phyloP scores from a whole-genome alignment of 2,797 vertebrate species.

The Oreonectes daqikongensis region DNA sequence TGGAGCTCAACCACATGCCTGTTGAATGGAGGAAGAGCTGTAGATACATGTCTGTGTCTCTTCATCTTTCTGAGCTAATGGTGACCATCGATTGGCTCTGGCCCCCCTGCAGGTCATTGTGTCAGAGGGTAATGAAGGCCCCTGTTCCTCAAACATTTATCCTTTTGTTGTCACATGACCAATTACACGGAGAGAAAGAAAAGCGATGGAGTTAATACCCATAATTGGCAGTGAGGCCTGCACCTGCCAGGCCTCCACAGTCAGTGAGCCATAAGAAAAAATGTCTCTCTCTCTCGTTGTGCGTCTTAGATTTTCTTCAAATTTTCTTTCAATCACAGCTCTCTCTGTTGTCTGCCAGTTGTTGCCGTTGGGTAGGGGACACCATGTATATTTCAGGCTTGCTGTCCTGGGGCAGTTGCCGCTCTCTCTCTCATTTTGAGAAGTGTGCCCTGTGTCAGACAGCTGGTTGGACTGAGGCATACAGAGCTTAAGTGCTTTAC shows the following conservation, averaged over 20 bases:
- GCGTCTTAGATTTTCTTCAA: constrained; percentile 1
- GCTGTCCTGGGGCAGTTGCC: constrained; percentile 65
- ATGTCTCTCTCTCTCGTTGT: background rate
- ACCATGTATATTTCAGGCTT: constrained; percentile 80
- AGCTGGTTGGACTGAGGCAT: constrained; percentile 83
- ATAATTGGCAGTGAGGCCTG: constrained; percentile 53
- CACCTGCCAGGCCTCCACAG: constrained; percentile 28
- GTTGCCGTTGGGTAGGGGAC: constrained; percentile 37
- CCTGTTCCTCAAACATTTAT: constrained; percentile 73
- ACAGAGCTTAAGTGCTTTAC: constrained; percentile 81
- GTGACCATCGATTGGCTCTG: constrained; percentile 83
- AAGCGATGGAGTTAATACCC: constrained; percentile 33
- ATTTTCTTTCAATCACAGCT: constrained; percentile 11
- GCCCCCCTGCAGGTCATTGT: constrained; percentile 75
- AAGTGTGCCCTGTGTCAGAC: constrained; percentile 69
- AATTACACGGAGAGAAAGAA: constrained; percentile 76
- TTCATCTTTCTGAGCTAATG: constrained; percentile 55
- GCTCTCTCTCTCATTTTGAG: constrained; percentile 53
- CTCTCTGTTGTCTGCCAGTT: constrained; percentile 12
- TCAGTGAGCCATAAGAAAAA: constrained; percentile 21
- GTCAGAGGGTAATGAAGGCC: constrained; percentile 62
- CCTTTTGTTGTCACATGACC: constrained; percentile 80
- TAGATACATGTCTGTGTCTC: constrained; percentile 1
- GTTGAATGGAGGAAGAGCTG: constrained; percentile 37
- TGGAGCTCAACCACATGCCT: constrained; percentile 49